These are phyloP conservation scores for Antheraea pernyi DNA, from an alignment of 1,140 invertebrate genomes.

Conservation along the genomic window DNA sequence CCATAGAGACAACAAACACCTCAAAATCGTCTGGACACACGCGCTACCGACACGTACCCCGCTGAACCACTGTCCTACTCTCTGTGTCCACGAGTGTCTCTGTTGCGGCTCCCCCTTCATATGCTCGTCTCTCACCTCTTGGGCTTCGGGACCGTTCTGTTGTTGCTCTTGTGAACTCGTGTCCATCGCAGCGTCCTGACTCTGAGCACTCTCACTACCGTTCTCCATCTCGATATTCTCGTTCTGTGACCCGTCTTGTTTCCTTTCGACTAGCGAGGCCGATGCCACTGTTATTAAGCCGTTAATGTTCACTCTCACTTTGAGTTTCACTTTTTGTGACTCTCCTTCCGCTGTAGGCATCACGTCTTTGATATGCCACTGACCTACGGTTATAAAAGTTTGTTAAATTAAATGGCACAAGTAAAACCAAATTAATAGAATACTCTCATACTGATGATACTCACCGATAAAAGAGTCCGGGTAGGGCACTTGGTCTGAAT, in stretches of 20 bases:
- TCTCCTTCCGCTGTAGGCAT: conserved; percentile 92
- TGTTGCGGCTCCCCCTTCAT: conserved; percentile 76
- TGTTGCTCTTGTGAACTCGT: conserved; percentile 67
- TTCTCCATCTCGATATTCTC: conserved; percentile 80
- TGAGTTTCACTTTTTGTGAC: conserved; percentile 96
- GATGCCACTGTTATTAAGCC: conserved; percentile 93
- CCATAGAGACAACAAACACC: conserved; percentile 57
- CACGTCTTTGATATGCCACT: conserved; percentile 92
- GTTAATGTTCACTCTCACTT: conserved; percentile 95
- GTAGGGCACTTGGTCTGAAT: conserved; percentile 86
- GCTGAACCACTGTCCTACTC: conserved; percentile 83
- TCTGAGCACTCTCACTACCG: conserved; percentile 66
- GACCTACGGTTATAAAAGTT: conserved; percentile 78
- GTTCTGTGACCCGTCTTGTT: conserved; percentile 80
- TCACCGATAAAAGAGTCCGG: conserved; percentile 90
- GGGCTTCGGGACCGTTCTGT: conserved; percentile 68
- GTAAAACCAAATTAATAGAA: not conserved
- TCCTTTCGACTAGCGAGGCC: conserved; percentile 92
- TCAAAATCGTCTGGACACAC: conserved; percentile 27
- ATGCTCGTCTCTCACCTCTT: conserved; percentile 78
- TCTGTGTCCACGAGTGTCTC: conserved; percentile 83
- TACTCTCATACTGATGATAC: too few relatives aligned
- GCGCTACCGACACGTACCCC: conserved; percentile 80
- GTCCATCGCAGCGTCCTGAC: conserved; percentile 73
- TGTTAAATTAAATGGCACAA: not conserved